Conservation (phyloP, 2,888 invertebrate species). For the Liodrosophila aerea region DNA sequence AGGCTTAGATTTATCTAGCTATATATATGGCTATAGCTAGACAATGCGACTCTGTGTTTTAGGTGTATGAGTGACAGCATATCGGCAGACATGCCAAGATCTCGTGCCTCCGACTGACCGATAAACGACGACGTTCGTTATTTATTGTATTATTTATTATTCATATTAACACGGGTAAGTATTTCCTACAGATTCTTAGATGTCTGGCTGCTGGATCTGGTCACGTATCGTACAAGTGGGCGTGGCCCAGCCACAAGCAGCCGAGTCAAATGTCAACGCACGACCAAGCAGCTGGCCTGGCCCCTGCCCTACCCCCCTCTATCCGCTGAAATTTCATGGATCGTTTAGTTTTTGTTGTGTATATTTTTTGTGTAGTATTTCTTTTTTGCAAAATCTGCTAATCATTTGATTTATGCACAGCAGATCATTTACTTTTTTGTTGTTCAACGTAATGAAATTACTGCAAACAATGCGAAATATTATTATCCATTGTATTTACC, state of each 20-base stretch:
- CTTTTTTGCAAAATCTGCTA: constrained; percentile 32
- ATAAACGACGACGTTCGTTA: constrained; percentile 45
- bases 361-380: constrained; percentile 7
- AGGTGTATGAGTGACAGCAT: constrained; percentile 37
- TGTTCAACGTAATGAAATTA: constrained; percentile 60
- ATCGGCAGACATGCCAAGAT: constrained; percentile 65
- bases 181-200: constrained; percentile 37
- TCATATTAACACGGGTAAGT: constrained; percentile 28
- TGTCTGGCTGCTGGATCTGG: constrained; percentile 36
- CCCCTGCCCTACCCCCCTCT: background rate
- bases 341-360: constrained; percentile 12
- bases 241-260: constrained; percentile 34
- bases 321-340: constrained; percentile 18
- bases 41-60: constrained; percentile 16
- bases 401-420: constrained; percentile 65
- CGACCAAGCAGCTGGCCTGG: constrained; percentile 37
- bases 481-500: constrained; percentile 47
- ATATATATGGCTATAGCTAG: constrained; percentile 8
- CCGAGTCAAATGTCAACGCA: constrained; percentile 72
- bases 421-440: constrained; percentile 34
- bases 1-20: constrained; percentile 3
- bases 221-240: constrained; percentile 47
- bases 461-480: constrained; percentile 55
- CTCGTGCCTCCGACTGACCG: constrained; percentile 63
- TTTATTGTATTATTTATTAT: constrained; percentile 53